phyloP scores from a whole-genome alignment of 2,113 vertebrate genomes.

The Podocnemis expansa region DNA sequence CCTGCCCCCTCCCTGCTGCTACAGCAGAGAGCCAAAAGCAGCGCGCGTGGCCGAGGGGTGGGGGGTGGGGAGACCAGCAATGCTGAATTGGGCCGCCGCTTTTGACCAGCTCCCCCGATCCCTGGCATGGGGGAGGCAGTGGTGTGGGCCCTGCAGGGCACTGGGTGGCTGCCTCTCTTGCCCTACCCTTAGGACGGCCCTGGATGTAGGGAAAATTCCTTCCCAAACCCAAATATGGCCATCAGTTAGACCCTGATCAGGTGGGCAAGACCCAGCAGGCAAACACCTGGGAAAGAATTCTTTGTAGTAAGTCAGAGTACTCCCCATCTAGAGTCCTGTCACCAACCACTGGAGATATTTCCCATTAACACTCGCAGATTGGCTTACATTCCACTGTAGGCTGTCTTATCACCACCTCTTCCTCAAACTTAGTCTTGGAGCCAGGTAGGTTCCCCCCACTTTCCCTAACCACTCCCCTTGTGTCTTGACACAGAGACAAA shows the following conservation, averaged over 20 bases:
- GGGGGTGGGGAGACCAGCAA: too few relatives aligned
- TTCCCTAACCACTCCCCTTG: background rate
- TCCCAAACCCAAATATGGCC: background rate
- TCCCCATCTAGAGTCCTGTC: background rate
- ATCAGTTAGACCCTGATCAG: too few relatives aligned
- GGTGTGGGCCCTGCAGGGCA: too few relatives aligned
- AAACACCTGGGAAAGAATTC: background rate
- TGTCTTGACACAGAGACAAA: background rate
- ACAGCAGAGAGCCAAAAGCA: too few relatives aligned
- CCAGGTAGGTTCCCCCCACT: background rate
- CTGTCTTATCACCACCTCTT: background rate
- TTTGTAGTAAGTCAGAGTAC: background rate
- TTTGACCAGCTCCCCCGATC: too few relatives aligned
- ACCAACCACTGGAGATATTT: background rate
- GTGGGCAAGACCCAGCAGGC: too few relatives aligned
- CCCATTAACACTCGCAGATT: background rate
- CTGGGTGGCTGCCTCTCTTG: too few relatives aligned
- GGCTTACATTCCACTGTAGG: background rate
- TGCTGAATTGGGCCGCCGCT: too few relatives aligned
- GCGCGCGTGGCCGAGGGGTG: too few relatives aligned
- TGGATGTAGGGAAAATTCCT: background rate
- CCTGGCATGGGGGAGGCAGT: too few relatives aligned
- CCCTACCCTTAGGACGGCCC: too few relatives aligned
- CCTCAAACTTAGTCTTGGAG: background rate
- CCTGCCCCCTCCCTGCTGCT: too few relatives aligned